A percentile compares a stretch with the other conserved stretches of the same genome.
Conservation (phyloP, 2,797 vertebrate genomes). For the Pygocentrus nattereri region DNA sequence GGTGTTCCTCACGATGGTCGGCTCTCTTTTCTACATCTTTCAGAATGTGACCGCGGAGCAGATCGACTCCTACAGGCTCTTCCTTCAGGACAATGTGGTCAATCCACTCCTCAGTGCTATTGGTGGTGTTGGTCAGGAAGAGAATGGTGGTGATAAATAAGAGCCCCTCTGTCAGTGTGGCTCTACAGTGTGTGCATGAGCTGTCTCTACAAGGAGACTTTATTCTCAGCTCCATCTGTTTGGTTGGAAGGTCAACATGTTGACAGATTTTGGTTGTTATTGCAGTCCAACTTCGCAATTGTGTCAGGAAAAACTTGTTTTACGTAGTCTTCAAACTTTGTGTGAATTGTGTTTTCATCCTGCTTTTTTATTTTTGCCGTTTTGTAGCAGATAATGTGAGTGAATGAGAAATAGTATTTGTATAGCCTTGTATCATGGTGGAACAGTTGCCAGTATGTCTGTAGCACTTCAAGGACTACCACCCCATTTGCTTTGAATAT, state of each 20-base stretch:
- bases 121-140: slow-evolving; percentile 9
- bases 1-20: slow-evolving; percentile 80
- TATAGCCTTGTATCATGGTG: slow-evolving; percentile 27
- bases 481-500: slow-evolving; percentile 22
- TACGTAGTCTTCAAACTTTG: slow-evolving; percentile 48
- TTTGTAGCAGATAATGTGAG: slow-evolving; percentile 47
- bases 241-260: slow-evolving; percentile 25
- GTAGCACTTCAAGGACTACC: slow-evolving; percentile 29
- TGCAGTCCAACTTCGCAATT: slow-evolving; percentile 42
- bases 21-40: slow-evolving; percentile 88
- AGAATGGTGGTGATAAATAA: slow-evolving; percentile 38
- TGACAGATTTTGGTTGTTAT: slow-evolving; percentile 40
- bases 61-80: slow-evolving; percentile 78
- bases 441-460: slow-evolving; percentile 30
- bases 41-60: slow-evolving; percentile 93
- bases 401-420: slow-evolving; percentile 31
- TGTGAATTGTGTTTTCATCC: slow-evolving; percentile 48
- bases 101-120: slow-evolving; percentile 43
- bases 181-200: slow-evolving; percentile 39
- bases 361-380: slow-evolving; percentile 51
- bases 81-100: slow-evolving; percentile 56
- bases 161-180: neutral
- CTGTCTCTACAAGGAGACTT: slow-evolving; percentile 49
- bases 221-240: slow-evolving; percentile 38
- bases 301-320: slow-evolving; percentile 51